Conservation (phyloP, 2,797 vertebrate species). For the Clarias platycephalus region DNA sequence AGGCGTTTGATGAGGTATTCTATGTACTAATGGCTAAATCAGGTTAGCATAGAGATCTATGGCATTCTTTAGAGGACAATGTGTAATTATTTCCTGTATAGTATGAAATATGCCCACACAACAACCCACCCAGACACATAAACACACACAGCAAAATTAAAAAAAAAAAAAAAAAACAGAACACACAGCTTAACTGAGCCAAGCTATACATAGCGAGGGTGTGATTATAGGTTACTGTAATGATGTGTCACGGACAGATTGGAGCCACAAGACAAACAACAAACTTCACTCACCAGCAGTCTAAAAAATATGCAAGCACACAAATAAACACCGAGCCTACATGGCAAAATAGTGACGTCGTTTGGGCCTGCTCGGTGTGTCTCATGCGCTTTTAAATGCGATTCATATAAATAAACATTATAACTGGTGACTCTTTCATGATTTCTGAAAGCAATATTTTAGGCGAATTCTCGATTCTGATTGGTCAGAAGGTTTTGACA, state of each 20-base stretch:
- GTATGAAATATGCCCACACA: not conserved
- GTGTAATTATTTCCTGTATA: slow-evolving; percentile 11
- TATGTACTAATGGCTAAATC: not conserved
- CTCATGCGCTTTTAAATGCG: not conserved
- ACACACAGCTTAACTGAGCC: slow-evolving; percentile 5
- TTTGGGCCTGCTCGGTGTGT: not conserved
- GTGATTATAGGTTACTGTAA: slow-evolving; percentile 34
- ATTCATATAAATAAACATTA: not conserved
- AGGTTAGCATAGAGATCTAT: slow-evolving; percentile 1
- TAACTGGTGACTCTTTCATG: not conserved
- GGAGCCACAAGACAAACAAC: slow-evolving; percentile 17
- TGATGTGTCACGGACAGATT: slow-evolving; percentile 13
- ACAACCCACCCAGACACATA: slow-evolving; percentile 1
- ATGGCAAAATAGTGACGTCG: not conserved
- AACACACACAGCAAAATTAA: not conserved
- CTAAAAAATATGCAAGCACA: not conserved
- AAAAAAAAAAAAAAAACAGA: not conserved
- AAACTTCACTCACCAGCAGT: not conserved
- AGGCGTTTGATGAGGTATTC: not conserved
- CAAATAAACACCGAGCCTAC: slow-evolving; percentile 23
- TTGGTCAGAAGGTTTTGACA: not conserved
- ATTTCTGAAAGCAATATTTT: not conserved
- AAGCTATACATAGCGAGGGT: slow-evolving; percentile 3
- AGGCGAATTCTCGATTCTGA: not conserved
- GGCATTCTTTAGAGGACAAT: not conserved